These are phyloP conservation scores for Corvus hawaiiensis DNA, from an alignment of 2,113 vertebrate species.

Conservation along the genomic window DNA sequence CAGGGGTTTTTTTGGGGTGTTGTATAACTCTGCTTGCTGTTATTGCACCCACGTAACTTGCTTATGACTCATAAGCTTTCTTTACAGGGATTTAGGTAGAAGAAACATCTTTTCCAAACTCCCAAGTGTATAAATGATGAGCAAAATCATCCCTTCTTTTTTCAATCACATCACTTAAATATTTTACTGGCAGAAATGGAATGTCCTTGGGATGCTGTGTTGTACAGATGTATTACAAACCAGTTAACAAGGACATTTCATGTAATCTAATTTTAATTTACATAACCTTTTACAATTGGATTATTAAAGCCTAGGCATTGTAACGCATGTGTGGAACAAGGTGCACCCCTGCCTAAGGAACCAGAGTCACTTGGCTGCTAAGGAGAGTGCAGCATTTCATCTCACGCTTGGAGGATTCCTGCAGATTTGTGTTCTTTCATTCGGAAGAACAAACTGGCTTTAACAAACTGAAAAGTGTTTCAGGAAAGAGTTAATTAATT, in stretches of 20 bases:
- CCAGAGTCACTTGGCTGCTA: not conserved
- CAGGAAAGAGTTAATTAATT: constrained; percentile 3
- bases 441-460: not conserved
- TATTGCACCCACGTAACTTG: not conserved
- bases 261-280: constrained; percentile 25
- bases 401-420: not conserved
- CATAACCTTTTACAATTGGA: not conserved
- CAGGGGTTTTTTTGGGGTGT: not conserved
- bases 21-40: not conserved
- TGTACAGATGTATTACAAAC: not conserved
- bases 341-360: not conserved
- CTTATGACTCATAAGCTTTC: not conserved
- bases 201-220: not conserved
- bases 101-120: not conserved
- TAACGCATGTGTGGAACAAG: not conserved
- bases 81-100: not conserved
- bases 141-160: not conserved
- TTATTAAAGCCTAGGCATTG: not conserved
- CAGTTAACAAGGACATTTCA: not conserved
- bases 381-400: not conserved
- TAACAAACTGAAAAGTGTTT: not conserved
- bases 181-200: not conserved
- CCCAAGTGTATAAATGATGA: not conserved
- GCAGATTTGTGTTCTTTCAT: not conserved
- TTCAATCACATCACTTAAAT: not conserved